These are phyloP conservation scores for Ashinkailepas kermadecensis DNA, from an alignment of 2,888 invertebrate genomes.

Conservation along the genomic window DNA sequence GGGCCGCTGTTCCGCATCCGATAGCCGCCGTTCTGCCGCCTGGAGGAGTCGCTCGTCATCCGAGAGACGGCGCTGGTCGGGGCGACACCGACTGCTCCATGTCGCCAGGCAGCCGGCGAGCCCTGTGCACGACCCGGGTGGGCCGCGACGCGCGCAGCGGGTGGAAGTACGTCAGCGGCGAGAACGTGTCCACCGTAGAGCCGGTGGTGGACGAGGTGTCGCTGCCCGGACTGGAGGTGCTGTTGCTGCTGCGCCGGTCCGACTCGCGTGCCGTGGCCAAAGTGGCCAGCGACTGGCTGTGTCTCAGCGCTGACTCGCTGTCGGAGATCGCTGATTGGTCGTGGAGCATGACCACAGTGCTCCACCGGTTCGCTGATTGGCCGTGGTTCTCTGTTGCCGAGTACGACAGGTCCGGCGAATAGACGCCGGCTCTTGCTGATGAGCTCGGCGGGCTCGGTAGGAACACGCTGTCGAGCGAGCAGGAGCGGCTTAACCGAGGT, in stretches of 20 bases:
- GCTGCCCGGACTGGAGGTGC: neutral
- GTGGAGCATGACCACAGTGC: neutral
- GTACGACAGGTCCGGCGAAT: too few species aligned
- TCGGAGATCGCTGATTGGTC: too few species aligned
- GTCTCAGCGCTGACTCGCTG: neutral
- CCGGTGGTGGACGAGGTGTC: neutral
- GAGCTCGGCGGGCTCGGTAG: neutral
- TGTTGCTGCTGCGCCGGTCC: neutral
- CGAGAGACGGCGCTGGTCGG: neutral
- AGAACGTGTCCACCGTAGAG: neutral
- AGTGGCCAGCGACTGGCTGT: neutral
- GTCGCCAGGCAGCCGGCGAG: neutral
- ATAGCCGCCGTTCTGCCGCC: too few species aligned
- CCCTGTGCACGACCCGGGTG: neutral
- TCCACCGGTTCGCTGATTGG: neutral
- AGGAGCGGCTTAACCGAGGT: neutral
- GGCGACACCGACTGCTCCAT: neutral
- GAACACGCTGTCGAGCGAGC: neutral
- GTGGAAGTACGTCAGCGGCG: neutral
- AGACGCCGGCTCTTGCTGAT: neutral
- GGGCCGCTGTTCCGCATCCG: neutral
- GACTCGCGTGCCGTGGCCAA: neutral
- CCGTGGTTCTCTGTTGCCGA: neutral
- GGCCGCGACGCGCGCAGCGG: neutral
- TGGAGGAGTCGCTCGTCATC: neutral